These are phyloP conservation scores for Lacanobia wlatinum DNA, from an alignment of 2,888 invertebrate genomes.

Conservation along the genomic window DNA sequence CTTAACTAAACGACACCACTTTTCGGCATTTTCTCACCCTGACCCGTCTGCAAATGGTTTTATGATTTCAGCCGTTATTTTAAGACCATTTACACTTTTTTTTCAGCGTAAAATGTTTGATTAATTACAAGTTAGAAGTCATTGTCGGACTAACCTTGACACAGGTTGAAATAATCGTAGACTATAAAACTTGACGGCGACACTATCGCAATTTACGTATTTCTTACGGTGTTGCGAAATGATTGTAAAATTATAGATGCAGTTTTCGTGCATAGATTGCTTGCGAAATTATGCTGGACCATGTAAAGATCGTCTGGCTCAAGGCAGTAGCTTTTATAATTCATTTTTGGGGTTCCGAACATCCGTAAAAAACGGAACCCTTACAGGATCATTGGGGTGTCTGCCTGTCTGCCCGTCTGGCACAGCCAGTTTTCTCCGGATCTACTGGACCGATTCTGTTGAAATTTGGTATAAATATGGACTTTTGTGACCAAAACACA, in stretches of 20 bases:
- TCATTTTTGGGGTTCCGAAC: too few species aligned
- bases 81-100: conserved; percentile 45
- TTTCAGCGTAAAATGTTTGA: conserved; percentile 53
- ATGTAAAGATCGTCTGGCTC: background rate
- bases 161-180: conserved; percentile 63
- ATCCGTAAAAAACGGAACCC: too few species aligned
- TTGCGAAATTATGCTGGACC: conserved; percentile 8
- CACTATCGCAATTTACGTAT: conserved; percentile 68
- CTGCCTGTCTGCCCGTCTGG: too few species aligned
- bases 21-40: conserved; percentile 51
- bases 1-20: conserved; percentile 37
- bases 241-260: conserved; percentile 28
- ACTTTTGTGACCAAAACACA: too few species aligned
- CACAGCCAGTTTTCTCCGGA: too few species aligned
- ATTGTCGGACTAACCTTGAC: conserved; percentile 73
- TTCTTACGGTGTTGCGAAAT: conserved; percentile 53
- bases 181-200: conserved; percentile 66
- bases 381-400: too few species aligned
- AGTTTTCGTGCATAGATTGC: conserved; percentile 11
- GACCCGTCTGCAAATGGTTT: conserved; percentile 65
- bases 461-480: too few species aligned
- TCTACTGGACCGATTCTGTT: too few species aligned
- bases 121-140: conserved; percentile 63
- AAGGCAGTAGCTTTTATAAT: background rate
- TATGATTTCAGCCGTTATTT: conserved; percentile 62